Conservation (phyloP, 23 tunicate species). For the Trididemnum clinides region DNA sequence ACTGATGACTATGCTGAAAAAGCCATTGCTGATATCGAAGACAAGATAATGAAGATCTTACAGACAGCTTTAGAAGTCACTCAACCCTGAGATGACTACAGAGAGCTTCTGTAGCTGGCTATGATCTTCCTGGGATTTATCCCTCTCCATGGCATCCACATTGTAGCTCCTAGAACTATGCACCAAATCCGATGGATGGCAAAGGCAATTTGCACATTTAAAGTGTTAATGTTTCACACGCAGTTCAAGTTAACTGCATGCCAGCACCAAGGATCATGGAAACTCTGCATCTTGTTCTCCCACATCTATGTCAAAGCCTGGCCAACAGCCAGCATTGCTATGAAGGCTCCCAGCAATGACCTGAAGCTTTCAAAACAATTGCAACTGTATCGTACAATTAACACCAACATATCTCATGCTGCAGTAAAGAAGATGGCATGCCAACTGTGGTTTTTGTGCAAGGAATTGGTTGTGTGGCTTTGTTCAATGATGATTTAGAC, state of each 20-base stretch:
- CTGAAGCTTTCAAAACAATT: neutral
- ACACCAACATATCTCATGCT: neutral
- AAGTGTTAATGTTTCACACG: neutral
- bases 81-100: conserved; percentile 13
- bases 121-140: neutral
- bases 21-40: neutral
- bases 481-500: neutral
- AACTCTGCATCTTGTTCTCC: neutral
- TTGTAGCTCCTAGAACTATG: conserved; percentile 7
- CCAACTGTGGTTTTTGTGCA: neutral
- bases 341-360: neutral
- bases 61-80: neutral
- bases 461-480: neutral
- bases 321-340: neutral
- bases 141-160: neutral
- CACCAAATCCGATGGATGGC: conserved; percentile 2
- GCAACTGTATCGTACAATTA: neutral
- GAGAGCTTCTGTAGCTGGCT: neutral
- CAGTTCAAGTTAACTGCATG: conserved; percentile 7
- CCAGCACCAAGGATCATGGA: conserved; percentile 3
- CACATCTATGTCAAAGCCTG: neutral
- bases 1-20: conserved; percentile 17
- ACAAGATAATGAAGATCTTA: conserved; percentile 8
- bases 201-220: conserved; percentile 7
- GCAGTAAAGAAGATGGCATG: neutral